A percentile compares a stretch with the other conserved stretches of the same genome.
These are phyloP conservation scores for Furcifer pardalis DNA, from an alignment of 2,797 vertebrate genomes.

Conservation along the genomic window DNA sequence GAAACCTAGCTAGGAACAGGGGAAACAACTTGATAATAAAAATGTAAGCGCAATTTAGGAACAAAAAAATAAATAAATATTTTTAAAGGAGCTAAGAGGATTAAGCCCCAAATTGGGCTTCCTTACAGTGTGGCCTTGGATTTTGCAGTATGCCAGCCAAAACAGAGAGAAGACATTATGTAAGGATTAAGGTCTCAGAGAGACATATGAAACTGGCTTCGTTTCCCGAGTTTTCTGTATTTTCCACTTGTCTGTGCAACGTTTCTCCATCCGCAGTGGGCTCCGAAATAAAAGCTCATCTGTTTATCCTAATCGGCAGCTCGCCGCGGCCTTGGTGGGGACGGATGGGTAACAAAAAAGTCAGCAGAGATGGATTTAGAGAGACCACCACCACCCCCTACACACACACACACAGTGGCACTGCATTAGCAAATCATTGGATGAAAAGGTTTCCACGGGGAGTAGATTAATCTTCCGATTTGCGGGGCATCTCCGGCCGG, in stretches of 20 bases:
- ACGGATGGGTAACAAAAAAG: neutral
- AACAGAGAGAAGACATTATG: too few species aligned
- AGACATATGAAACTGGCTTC: too few species aligned
- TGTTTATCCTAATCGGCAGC: conserved; percentile 6
- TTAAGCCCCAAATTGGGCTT: neutral
- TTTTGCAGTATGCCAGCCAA: neutral
- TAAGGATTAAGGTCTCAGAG: neutral
- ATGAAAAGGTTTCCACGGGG: neutral
- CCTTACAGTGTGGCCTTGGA: neutral
- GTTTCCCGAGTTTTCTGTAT: too few species aligned
- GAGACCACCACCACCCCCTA: too few species aligned
- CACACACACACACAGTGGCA: too few species aligned
- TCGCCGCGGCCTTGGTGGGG: neutral
- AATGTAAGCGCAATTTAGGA: neutral
- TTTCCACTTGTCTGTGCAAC: too few species aligned
- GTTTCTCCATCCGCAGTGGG: neutral
- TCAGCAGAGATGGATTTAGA: too few species aligned
- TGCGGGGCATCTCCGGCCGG: neutral
- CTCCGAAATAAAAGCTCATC: neutral
- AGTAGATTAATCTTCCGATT: neutral
- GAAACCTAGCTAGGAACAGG: too few species aligned
- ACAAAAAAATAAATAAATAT: neutral
- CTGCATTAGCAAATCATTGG: too few species aligned
- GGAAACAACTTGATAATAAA: neutral
- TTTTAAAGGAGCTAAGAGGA: too few species aligned